phyloP scores from a whole-genome alignment of 2,888 invertebrate genomes.

The Diabrotica balteata region DNA sequence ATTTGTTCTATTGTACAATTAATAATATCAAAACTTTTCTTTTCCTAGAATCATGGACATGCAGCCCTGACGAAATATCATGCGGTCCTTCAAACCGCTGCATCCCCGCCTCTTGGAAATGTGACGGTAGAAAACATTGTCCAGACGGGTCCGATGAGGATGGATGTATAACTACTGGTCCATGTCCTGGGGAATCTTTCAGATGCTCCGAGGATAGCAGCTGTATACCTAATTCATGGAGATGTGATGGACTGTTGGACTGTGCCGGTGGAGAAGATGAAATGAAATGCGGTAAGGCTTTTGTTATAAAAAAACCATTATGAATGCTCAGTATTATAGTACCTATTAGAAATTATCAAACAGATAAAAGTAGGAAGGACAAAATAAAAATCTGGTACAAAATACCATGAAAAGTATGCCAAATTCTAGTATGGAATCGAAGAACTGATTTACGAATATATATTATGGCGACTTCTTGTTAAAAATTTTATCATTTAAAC shows the following conservation, averaged over 20 bases:
- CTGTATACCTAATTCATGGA: conserved; percentile 67
- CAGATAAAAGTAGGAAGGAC: no score
- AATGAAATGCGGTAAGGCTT: conserved; percentile 61
- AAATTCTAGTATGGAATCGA: no score
- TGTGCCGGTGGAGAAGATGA: conserved; percentile 67
- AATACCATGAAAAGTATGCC: no score
- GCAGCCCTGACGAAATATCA: conserved; percentile 65
- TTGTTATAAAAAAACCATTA: neutral
- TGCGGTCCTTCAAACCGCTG: conserved; percentile 62
- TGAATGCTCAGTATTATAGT: neutral
- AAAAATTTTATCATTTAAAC: no score
- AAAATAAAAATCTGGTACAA: no score
- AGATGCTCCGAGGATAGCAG: conserved; percentile 66
- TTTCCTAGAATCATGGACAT: conserved; percentile 57
- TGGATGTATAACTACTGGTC: conserved; percentile 59
- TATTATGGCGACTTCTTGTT: no score
- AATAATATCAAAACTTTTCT: neutral
- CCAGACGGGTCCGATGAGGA: conserved; percentile 65
- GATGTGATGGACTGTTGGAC: conserved; percentile 67
- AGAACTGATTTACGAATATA: no score
- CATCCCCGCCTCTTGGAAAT: conserved; percentile 66
- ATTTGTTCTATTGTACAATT: no score
- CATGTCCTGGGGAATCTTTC: conserved; percentile 64
- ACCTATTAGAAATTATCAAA: no score
- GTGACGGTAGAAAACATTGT: conserved; percentile 67